Conservation (phyloP, 2,888 invertebrate genomes). For the Neoscelio sp. region DNA sequence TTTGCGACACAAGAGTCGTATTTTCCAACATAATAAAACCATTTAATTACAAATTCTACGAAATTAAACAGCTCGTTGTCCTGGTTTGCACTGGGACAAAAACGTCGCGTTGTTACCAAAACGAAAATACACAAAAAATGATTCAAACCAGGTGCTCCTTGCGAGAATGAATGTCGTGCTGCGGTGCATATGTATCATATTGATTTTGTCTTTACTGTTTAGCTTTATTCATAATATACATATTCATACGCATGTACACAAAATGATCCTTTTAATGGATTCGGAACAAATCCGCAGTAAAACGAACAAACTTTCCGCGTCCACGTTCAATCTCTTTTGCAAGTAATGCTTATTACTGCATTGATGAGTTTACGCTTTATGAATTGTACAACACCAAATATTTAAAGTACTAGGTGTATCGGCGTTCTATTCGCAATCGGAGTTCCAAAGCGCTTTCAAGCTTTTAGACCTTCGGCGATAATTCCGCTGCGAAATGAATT, state of each 20-base stretch:
- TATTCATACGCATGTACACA: constrained; percentile 45
- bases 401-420: constrained; percentile 59
- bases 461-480: constrained; percentile 68
- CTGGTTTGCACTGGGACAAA: constrained; percentile 12
- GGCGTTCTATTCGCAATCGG: constrained; percentile 31
- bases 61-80: constrained; percentile 39
- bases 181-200: constrained; percentile 20
- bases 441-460: constrained; percentile 32
- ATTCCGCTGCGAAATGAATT: constrained; percentile 77
- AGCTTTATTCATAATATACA: constrained; percentile 40
- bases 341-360: constrained; percentile 55
- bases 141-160: neutral
- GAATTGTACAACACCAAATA: constrained; percentile 58
- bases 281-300: constrained; percentile 35
- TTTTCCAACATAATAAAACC: constrained; percentile 36
- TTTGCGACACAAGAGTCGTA: constrained; percentile 48
- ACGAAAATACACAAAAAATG: constrained; percentile 3
- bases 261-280: constrained; percentile 61
- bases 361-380: constrained; percentile 54
- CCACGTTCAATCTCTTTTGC: constrained; percentile 50
- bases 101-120: neutral
- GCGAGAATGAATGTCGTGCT: neutral
- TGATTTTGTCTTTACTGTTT: constrained; percentile 44
- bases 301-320: constrained; percentile 43
- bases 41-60: constrained; percentile 46